Evolutionary conservation across 2,113 vertebrate genomes (phyloP).

Genomic region (Scophthalmus maximus): DNA sequence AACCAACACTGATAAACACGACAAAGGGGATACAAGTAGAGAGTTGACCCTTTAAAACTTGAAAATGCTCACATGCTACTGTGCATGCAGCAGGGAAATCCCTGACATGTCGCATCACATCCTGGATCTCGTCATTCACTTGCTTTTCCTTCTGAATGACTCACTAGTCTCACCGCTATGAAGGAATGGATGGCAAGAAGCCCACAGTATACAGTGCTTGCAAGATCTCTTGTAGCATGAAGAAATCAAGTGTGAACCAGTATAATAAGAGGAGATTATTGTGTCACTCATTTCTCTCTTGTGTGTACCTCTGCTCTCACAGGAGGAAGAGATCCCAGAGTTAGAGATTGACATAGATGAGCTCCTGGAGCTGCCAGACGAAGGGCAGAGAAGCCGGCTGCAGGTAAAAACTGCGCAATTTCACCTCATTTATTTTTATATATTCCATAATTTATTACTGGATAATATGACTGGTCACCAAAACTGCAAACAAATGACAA

Average conservation of each 20-base stretch:
- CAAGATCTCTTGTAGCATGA: slow-evolving; percentile 2
- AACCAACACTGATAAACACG: neutral
- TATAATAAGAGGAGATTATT: neutral
- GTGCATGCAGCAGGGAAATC: neutral
- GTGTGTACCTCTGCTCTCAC: slow-evolving; percentile 29
- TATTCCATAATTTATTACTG: neutral
- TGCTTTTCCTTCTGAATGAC: slow-evolving; percentile 24
- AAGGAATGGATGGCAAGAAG: slow-evolving; percentile 8
- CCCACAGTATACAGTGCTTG: neutral
- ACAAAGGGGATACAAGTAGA: neutral
- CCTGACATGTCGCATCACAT: slow-evolving; percentile 17
- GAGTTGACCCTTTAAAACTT: neutral
- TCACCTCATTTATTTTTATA: neutral
- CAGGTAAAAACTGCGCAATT: slow-evolving; percentile 81
- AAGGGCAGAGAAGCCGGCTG: slow-evolving; percentile 90
- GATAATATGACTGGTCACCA: too few species aligned
- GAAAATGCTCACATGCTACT: neutral
- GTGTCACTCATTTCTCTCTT: neutral
- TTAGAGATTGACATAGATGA: slow-evolving; percentile 95
- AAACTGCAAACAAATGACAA: slow-evolving; percentile 1
- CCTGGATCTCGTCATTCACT: neutral
- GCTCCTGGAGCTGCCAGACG: slow-evolving; percentile 90
- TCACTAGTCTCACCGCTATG: slow-evolving; percentile 6
- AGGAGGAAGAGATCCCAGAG: slow-evolving; percentile 87
- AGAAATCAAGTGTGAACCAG: neutral